Conservation (phyloP, 2,888 invertebrate species). For the Bhutanitis thaidina region DNA sequence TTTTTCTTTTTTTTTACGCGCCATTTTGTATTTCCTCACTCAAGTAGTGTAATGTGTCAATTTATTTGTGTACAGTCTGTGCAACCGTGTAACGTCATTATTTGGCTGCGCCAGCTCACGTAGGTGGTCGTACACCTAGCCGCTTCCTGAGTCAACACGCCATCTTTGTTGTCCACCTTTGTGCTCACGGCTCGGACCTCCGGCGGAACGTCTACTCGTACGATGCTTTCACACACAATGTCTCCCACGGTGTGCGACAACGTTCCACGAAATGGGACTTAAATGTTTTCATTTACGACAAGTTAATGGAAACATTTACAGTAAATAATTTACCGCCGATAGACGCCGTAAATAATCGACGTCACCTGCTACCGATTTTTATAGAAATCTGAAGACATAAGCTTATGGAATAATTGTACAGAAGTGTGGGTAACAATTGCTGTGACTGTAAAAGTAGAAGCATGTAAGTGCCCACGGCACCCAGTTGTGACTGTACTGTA, state of each 20-base stretch:
- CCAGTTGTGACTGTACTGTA: no score
- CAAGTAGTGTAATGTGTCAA: no score
- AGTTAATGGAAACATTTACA: neutral
- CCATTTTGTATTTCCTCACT: no score
- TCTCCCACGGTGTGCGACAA: constrained; percentile 16
- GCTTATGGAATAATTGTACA: no score
- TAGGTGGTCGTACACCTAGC: constrained; percentile 61
- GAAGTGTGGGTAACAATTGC: no score
- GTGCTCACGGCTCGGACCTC: constrained; percentile 41
- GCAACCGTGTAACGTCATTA: constrained; percentile 34
- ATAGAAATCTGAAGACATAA: no score
- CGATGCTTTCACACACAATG: constrained; percentile 35
- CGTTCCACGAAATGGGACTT: constrained; percentile 12
- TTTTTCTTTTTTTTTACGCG: no score
- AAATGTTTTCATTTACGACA: neutral
- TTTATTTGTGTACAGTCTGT: neutral
- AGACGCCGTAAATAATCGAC: neutral
- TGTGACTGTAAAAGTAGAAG: no score
- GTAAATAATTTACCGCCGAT: neutral
- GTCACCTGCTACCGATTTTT: no score
- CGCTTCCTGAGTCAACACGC: constrained; percentile 30
- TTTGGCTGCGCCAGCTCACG: constrained; percentile 49
- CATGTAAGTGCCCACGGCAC: no score
- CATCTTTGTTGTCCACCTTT: constrained; percentile 55
- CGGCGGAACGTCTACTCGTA: constrained; percentile 32